Evolutionary conservation across 2,888 invertebrate species (phyloP).

Genomic region (Coenonympha arcania): DNA sequence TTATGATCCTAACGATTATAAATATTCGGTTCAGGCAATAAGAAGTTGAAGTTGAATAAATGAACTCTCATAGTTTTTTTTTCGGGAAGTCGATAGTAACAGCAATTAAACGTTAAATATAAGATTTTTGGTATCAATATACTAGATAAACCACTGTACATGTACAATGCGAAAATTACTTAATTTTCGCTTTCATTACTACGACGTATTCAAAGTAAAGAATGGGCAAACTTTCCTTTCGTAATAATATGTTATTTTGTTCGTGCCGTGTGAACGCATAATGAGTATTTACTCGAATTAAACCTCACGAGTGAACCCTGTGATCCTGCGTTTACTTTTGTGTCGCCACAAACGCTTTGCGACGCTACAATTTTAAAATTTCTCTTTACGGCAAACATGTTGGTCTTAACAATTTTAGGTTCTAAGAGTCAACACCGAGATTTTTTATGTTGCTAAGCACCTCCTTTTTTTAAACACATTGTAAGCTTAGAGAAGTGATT

Average conservation of each 20-base stretch:
- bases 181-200: neutral
- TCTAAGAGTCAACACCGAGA: too few relatives aligned
- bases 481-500: too few relatives aligned
- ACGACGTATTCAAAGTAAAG: conserved; percentile 5
- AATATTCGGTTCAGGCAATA: too few relatives aligned
- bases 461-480: too few relatives aligned
- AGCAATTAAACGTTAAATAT: too few relatives aligned
- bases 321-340: neutral
- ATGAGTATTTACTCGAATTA: conserved; percentile 3
- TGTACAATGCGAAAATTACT: neutral
- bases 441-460: too few relatives aligned
- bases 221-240: conserved; percentile 2
- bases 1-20: too few relatives aligned
- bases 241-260: conserved; percentile 4
- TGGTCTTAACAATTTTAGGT: neutral
- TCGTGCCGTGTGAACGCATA: conserved; percentile 6
- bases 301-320: neutral
- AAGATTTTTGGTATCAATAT: too few relatives aligned
- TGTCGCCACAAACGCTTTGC: neutral
- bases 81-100: too few relatives aligned
- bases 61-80: too few relatives aligned
- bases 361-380: neutral
- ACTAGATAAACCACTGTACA: too few relatives aligned
- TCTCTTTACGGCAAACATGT: neutral
- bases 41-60: too few relatives aligned